Conservation (phyloP, 1,140 invertebrate species). For the Trichonephila clavipes region DNA sequence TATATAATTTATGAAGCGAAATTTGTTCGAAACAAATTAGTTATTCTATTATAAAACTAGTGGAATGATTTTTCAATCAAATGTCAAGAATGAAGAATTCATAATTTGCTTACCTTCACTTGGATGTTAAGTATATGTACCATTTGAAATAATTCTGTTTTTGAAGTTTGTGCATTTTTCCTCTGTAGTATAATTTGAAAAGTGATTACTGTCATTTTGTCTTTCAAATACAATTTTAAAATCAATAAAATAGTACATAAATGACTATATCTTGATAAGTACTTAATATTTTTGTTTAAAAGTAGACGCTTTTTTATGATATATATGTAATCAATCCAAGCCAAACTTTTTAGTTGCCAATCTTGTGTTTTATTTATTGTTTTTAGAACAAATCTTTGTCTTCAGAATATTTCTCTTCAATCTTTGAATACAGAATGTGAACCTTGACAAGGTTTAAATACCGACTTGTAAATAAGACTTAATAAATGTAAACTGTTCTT, state of each 20-base stretch:
- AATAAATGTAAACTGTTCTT: constrained; percentile 70
- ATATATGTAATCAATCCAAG: constrained; percentile 28
- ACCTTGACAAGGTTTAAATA: constrained; percentile 38
- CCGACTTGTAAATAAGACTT: constrained; percentile 51
- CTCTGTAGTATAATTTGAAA: background rate
- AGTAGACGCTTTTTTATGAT: constrained; percentile 29
- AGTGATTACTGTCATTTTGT: background rate
- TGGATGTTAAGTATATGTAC: background rate
- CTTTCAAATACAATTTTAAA: background rate
- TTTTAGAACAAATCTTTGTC: constrained; percentile 31
- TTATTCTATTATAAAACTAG: too few relatives aligned
- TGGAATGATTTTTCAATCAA: too few relatives aligned
- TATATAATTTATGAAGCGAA: too few relatives aligned
- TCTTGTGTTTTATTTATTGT: constrained; percentile 73
- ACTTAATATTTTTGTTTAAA: constrained; percentile 28
- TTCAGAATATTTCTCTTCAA: background rate
- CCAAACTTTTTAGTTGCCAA: constrained; percentile 74
- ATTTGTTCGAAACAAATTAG: too few relatives aligned
- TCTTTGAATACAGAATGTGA: constrained; percentile 29
- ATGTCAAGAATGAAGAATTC: too few relatives aligned
- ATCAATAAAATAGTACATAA: background rate
- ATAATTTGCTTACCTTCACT: too few relatives aligned
- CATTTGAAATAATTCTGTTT: background rate
- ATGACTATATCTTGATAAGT: background rate
- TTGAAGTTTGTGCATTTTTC: background rate